A percentile compares a stretch with the other conserved stretches of the same genome.
Evolutionary conservation across 2,888 invertebrate genomes (phyloP).

Genomic region (Subacronicta megacephala): DNA sequence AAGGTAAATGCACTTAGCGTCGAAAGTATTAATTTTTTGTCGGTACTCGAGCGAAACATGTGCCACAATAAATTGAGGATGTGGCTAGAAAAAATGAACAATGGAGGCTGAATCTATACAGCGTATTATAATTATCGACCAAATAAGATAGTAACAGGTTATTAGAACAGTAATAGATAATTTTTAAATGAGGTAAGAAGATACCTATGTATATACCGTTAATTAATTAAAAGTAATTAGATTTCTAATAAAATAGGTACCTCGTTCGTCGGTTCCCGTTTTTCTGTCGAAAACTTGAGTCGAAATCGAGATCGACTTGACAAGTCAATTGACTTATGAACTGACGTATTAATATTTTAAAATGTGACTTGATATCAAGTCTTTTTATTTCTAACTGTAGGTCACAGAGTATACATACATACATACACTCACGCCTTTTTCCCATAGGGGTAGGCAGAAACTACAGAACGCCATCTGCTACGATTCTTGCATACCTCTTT

Average conservation of each 20-base stretch:
- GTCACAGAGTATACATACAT: too few relatives aligned
- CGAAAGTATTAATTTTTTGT: slow-evolving; percentile 77
- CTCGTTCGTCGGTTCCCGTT: slow-evolving; percentile 53
- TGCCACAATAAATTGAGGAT: slow-evolving; percentile 87
- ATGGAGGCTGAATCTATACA: slow-evolving; percentile 70
- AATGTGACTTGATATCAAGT: too few relatives aligned
- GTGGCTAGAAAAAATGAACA: slow-evolving; percentile 88
- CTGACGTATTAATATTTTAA: too few relatives aligned
- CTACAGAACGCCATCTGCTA: too few relatives aligned
- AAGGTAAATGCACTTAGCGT: slow-evolving; percentile 74
- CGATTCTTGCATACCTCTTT: too few relatives aligned
- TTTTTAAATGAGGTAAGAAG: neutral
- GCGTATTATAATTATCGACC: slow-evolving; percentile 1
- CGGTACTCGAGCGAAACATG: slow-evolving; percentile 85
- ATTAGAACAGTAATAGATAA: slow-evolving; percentile 1
- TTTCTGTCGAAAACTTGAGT: slow-evolving; percentile 52
- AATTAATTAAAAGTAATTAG: neutral
- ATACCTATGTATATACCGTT: neutral
- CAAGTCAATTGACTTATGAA: slow-evolving; percentile 16
- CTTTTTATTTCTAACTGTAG: too few relatives aligned
- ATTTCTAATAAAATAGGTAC: slow-evolving; percentile 32
- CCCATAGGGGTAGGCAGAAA: too few relatives aligned
- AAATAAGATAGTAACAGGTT: slow-evolving; percentile 17
- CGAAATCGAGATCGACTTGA: slow-evolving; percentile 30
- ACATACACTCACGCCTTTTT: too few relatives aligned